phyloP scores from a whole-genome alignment of 2,113 vertebrate species.

The Gavia stellata region DNA sequence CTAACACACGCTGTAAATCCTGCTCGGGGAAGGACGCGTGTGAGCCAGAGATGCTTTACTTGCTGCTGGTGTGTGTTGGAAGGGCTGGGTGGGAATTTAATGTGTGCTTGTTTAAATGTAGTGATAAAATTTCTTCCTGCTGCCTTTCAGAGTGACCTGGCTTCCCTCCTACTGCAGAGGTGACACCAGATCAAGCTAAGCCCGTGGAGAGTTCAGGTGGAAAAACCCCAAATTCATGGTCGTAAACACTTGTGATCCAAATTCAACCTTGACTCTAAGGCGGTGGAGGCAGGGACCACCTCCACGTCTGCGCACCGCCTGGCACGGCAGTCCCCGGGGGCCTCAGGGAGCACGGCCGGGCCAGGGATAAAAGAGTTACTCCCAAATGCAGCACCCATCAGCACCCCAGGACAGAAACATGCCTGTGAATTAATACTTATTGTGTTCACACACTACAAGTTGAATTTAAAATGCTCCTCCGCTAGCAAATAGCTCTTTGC shows the following conservation, averaged over 20 bases:
- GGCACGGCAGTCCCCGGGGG: neutral
- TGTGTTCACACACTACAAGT: neutral
- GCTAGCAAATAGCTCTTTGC: neutral
- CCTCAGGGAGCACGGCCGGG: rapidly evolving
- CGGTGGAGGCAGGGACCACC: neutral
- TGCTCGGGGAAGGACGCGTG: neutral
- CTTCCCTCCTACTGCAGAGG: neutral
- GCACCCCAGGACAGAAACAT: neutral
- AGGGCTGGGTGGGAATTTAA: neutral
- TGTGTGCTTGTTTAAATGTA: neutral
- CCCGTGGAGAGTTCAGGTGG: neutral
- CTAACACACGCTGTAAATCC: neutral
- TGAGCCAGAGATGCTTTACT: neutral
- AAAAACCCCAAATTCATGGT: neutral
- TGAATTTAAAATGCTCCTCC: neutral
- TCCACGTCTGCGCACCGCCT: neutral
- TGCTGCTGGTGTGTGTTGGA: neutral
- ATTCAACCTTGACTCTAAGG: neutral
- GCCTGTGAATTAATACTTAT: neutral
- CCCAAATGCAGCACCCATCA: neutral
- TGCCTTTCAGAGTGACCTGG: neutral
- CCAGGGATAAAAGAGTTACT: neutral
- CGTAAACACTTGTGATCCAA: neutral
- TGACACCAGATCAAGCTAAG: neutral
- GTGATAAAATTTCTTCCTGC: neutral